Evolutionary conservation across 92 coral and sea anemone genomes (phyloP).

Genomic region (Porites divaricata): DNA sequence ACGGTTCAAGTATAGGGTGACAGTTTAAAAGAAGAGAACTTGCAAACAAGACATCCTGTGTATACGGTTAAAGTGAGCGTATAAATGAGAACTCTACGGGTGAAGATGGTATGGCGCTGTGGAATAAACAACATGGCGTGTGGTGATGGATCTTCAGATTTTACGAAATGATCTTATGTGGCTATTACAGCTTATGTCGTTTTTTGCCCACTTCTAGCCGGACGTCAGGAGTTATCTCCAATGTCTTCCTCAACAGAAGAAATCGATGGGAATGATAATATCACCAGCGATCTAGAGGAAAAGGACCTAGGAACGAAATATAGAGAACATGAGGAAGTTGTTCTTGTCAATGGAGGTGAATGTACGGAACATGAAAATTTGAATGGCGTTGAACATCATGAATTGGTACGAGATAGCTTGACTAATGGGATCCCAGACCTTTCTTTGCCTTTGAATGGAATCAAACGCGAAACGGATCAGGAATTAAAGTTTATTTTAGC

Average conservation of each 20-base stretch:
- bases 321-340: slow-evolving; percentile 9
- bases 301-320: slow-evolving; percentile 23
- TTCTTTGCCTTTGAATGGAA: slow-evolving; percentile 62
- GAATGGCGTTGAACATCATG: slow-evolving; percentile 30
- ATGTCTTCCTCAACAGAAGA: slow-evolving; percentile 51
- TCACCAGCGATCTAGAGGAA: slow-evolving; percentile 42
- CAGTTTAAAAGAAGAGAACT: neutral
- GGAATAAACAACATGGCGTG: slow-evolving; percentile 25
- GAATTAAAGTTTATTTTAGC: slow-evolving; percentile 65
- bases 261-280: slow-evolving; percentile 37
- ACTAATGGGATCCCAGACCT: neutral
- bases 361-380: slow-evolving; percentile 10
- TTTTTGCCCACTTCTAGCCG: slow-evolving; percentile 9
- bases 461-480: slow-evolving; percentile 63
- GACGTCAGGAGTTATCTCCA: slow-evolving; percentile 27
- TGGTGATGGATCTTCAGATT: slow-evolving; percentile 19
- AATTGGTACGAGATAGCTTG: neutral
- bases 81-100: neutral
- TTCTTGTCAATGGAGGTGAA: slow-evolving; percentile 16
- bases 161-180: slow-evolving; percentile 35
- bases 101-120: slow-evolving; percentile 49
- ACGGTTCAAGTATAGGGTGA: slow-evolving; percentile 26
- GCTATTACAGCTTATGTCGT: neutral
- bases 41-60: neutral
- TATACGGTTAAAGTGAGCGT: slow-evolving; percentile 2